Conservation (phyloP, 2,113 vertebrate genomes). For the Lucifuga dentata region DNA sequence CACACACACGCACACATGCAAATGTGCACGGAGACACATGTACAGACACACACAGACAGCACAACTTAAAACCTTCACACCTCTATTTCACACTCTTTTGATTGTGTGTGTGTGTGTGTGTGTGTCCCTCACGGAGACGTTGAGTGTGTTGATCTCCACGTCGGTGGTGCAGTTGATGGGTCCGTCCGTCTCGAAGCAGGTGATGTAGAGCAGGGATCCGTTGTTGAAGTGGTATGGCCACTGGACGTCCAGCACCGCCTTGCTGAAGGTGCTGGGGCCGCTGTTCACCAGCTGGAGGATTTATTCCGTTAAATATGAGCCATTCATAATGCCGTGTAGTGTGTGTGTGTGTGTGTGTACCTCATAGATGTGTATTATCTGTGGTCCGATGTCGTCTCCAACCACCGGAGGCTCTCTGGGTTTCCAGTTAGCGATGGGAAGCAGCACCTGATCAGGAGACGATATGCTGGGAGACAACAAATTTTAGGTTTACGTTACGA, state of each 20-base stretch:
- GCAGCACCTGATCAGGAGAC: slow-evolving; percentile 91
- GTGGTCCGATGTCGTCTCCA: slow-evolving; percentile 94
- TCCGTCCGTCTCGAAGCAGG: slow-evolving; percentile 90
- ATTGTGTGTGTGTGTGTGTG: not conserved
- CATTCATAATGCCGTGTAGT: no score
- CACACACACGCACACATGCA: slow-evolving; percentile 35
- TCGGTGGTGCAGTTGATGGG: slow-evolving; percentile 96
- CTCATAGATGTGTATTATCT: slow-evolving; percentile 94
- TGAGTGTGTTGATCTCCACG: slow-evolving; percentile 91
- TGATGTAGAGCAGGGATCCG: slow-evolving; percentile 89
- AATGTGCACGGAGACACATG: slow-evolving; percentile 11
- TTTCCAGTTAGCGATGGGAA: slow-evolving; percentile 95
- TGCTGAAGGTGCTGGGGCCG: slow-evolving; percentile 95
- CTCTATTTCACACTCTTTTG: no score
- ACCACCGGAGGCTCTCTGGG: slow-evolving; percentile 84
- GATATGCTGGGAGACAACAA: slow-evolving; percentile 84
- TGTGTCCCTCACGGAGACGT: slow-evolving; percentile 85
- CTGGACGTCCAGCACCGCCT: slow-evolving; percentile 89
- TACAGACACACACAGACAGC: slow-evolving; percentile 14
- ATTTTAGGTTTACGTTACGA: not conserved
- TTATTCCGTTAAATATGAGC: no score
- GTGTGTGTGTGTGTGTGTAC: slow-evolving; percentile 66
- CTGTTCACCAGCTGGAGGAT: slow-evolving; percentile 90
- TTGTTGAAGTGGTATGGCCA: slow-evolving; percentile 91
- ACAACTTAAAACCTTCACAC: no score